Percentiles rank a stretch among this genome's conserved stretches.
phyloP scores from a whole-genome alignment of 2,888 invertebrate genomes.

The Mesoligia furuncula region DNA sequence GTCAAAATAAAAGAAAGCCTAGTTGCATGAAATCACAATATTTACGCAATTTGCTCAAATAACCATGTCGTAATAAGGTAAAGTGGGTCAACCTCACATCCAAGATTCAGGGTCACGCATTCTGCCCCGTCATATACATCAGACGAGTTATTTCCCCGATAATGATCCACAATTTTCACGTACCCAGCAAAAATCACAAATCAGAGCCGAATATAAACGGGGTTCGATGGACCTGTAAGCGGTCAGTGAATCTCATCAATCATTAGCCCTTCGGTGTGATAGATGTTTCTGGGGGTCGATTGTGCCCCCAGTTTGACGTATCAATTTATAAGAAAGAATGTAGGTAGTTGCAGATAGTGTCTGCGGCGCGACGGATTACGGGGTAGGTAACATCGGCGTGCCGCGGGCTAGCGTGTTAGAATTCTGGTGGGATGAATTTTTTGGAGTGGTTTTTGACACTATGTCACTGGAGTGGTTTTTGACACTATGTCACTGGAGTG shows the following conservation, averaged over 20 bases:
- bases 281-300: conserved; percentile 83
- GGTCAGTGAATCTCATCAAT: conserved; percentile 83
- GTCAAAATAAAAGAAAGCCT: neutral
- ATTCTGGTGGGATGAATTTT: conserved; percentile 24
- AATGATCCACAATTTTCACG: conserved; percentile 53
- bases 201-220: conserved; percentile 65
- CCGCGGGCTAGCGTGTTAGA: neutral
- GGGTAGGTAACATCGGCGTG: conserved; percentile 69
- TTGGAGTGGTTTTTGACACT: neutral
- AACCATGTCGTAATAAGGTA: conserved; percentile 34
- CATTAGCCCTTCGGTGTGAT: conserved; percentile 82
- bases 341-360: conserved; percentile 85
- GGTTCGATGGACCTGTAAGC: conserved; percentile 71
- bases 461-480: too few relatives aligned
- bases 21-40: neutral
- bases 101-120: conserved; percentile 36
- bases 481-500: neutral
- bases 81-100: conserved; percentile 35
- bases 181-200: conserved; percentile 61
- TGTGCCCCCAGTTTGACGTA: conserved; percentile 83
- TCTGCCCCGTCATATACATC: conserved; percentile 44
- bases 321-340: conserved; percentile 89
- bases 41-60: conserved; percentile 21
- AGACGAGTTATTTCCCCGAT: conserved; percentile 46
- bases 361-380: conserved; percentile 74